These are phyloP conservation scores for Drepana arcuata DNA, from an alignment of 1,140 invertebrate genomes.

Conservation along the genomic window DNA sequence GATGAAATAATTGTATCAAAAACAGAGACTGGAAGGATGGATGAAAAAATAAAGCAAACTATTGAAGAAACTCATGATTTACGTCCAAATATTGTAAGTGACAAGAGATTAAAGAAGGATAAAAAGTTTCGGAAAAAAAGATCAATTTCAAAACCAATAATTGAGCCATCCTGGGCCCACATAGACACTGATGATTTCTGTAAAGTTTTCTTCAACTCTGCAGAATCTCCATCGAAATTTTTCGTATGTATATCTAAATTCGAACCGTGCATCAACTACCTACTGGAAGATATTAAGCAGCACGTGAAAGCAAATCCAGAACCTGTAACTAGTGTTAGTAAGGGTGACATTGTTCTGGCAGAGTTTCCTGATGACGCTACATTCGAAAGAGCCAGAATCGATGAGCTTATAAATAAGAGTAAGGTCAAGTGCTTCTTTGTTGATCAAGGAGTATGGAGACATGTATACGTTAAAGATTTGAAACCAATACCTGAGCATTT, in stretches of 20 bases:
- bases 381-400: constrained; percentile 54
- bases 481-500: constrained; percentile 40
- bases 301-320: constrained; percentile 27
- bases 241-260: constrained; percentile 48
- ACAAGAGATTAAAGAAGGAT: too few relatives aligned
- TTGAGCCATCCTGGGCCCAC: constrained; percentile 44
- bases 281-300: constrained; percentile 47
- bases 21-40: too few relatives aligned
- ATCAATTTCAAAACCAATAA: constrained; percentile 6
- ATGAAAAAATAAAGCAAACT: too few relatives aligned
- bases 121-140: too few relatives aligned
- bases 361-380: constrained; percentile 46
- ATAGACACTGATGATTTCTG: constrained; percentile 34
- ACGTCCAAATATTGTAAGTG: too few relatives aligned
- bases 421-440: constrained; percentile 62
- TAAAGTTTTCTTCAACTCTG: constrained; percentile 40
- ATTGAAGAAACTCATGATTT: too few relatives aligned
- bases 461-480: constrained; percentile 29
- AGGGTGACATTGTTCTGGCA: constrained; percentile 50
- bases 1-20: too few relatives aligned
- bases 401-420: constrained; percentile 19
- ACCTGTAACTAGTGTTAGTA: constrained; percentile 16
- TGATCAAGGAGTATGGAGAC: constrained; percentile 53
- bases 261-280: constrained; percentile 30
- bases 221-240: constrained; percentile 32